phyloP scores from a whole-genome alignment of 2,797 vertebrate species.

The Enteromius trimaculatus region DNA sequence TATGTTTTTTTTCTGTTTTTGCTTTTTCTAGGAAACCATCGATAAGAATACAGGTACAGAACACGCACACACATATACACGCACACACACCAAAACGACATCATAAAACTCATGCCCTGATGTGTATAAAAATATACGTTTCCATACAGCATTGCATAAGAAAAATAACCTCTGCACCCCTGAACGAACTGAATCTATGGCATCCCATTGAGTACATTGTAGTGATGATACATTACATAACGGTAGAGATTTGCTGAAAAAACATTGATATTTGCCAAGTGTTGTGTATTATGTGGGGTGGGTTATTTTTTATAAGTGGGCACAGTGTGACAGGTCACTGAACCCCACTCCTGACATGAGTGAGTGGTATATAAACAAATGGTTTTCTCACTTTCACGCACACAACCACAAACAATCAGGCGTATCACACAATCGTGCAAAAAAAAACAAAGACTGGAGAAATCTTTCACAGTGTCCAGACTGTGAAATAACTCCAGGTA shows the following conservation, averaged over 20 bases:
- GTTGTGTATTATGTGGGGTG: conserved; percentile 23
- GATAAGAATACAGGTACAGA: conserved; percentile 72
- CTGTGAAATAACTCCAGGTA: conserved; percentile 27
- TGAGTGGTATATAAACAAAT: conserved; percentile 77
- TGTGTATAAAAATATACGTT: conserved; percentile 84
- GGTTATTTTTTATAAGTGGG: conserved; percentile 39
- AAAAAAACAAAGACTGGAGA: neutral
- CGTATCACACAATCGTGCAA: conserved; percentile 12
- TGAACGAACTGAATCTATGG: conserved; percentile 59
- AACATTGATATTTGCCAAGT: conserved; percentile 48
- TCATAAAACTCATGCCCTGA: conserved; percentile 78
- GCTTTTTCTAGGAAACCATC: conserved; percentile 55
- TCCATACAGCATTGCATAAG: conserved; percentile 83
- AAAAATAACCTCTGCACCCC: conserved; percentile 70
- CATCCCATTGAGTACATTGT: conserved; percentile 48
- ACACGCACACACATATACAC: conserved; percentile 46
- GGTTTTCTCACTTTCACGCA: conserved; percentile 49
- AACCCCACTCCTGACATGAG: conserved; percentile 67
- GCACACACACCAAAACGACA: conserved; percentile 67
- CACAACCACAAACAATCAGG: conserved; percentile 12
- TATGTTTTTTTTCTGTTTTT: conserved; percentile 23
- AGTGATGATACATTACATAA: conserved; percentile 55
- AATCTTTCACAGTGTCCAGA: conserved; percentile 45
- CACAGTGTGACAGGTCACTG: conserved; percentile 75
- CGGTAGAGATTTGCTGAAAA: conserved; percentile 59